These are phyloP conservation scores for Callipepla squamata DNA, from an alignment of 2,113 vertebrate species.

Conservation along the genomic window DNA sequence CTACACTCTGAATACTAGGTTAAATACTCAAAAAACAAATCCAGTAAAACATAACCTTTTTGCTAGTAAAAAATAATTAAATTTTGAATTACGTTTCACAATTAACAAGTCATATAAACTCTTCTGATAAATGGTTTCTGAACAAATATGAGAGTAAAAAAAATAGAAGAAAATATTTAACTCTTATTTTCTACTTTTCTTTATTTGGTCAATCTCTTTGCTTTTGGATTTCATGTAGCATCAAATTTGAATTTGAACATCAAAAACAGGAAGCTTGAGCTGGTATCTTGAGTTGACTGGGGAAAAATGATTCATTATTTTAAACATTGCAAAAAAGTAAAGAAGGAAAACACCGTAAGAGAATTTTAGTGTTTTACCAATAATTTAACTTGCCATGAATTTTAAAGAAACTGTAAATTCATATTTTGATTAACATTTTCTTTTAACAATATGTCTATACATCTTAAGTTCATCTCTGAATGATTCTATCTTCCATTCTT, in stretches of 20 bases:
- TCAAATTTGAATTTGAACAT: neutral
- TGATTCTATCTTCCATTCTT: neutral
- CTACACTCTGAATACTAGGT: neutral
- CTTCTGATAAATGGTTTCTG: neutral
- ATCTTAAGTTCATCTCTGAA: neutral
- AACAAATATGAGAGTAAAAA: neutral
- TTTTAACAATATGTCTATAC: neutral
- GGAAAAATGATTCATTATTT: neutral
- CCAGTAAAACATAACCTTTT: neutral
- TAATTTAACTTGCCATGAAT: neutral
- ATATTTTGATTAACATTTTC: neutral
- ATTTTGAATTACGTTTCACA: neutral
- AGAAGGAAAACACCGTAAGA: neutral
- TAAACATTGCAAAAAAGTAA: neutral
- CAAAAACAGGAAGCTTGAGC: neutral
- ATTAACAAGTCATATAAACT: neutral
- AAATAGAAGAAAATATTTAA: neutral
- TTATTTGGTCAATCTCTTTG: neutral
- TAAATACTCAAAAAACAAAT: neutral
- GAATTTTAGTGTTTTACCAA: neutral
- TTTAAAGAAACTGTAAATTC: neutral
- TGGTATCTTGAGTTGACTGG: neutral
- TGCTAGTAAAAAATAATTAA: neutral
- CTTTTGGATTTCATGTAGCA: neutral
- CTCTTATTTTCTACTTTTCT: neutral